A percentile compares a stretch with the other conserved stretches of the same genome.
Evolutionary conservation across 2,888 invertebrate genomes (phyloP).

Genomic region (Eurytoma californica): DNA sequence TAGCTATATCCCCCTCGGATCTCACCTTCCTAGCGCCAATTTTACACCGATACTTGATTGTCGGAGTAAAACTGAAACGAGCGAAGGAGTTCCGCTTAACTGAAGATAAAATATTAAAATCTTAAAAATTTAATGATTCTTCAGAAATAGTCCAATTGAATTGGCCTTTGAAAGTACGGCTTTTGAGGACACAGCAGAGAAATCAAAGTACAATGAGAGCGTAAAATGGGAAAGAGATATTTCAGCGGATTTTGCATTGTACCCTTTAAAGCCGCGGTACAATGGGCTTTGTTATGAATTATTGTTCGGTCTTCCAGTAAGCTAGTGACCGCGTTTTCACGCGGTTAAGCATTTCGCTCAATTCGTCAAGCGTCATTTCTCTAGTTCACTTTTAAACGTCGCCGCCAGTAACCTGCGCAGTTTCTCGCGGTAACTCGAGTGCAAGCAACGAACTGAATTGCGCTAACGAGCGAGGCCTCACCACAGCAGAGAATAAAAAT

Average conservation of each 20-base stretch:
- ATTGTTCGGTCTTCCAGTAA: constrained; percentile 13
- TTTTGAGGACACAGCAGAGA: not conserved
- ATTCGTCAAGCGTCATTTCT: constrained; percentile 54
- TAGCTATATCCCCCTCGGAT: not conserved
- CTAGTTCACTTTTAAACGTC: constrained; percentile 24
- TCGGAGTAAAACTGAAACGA: no score
- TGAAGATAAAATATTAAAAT: no score
- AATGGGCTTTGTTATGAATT: constrained; percentile 36
- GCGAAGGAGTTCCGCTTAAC: no score
- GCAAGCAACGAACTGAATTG: constrained; percentile 6
- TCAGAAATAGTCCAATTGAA: not conserved
- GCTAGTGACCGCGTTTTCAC: constrained; percentile 49
- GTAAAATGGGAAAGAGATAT: not conserved
- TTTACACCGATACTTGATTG: no score
- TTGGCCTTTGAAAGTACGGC: not conserved
- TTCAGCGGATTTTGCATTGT: not conserved
- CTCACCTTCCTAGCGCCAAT: no score
- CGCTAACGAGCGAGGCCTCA: not conserved
- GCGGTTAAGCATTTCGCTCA: constrained; percentile 5
- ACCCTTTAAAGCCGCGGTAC: not conserved
- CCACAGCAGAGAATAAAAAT: no score
- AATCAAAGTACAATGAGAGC: constrained; percentile 8
- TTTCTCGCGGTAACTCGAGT: constrained; percentile 13
- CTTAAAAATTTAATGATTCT: no score
- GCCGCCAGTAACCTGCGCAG: constrained; percentile 12